Percentiles rank a stretch among this genome's conserved stretches.
These are phyloP conservation scores for Ia io DNA, from an alignment of 2,113 vertebrate genomes.

Conservation along the genomic window DNA sequence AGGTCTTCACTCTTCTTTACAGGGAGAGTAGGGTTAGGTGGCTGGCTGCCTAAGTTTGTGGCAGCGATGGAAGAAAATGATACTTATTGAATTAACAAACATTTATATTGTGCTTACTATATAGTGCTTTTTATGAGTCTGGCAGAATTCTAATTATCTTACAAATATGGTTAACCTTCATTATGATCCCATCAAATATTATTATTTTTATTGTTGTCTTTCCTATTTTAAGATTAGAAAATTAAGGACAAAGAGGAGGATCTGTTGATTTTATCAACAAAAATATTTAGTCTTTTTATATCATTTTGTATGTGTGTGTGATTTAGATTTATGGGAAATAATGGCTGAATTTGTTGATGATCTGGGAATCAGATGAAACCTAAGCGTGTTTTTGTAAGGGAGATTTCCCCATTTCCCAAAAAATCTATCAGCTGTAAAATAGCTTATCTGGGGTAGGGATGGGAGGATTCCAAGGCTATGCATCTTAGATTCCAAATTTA, in stretches of 20 bases:
- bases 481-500: neutral
- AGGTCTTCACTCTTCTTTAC: neutral
- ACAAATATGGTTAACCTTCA: neutral
- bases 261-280: neutral
- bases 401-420: neutral
- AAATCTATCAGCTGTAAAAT: neutral
- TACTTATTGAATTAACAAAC: neutral
- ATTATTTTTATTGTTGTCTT: neutral
- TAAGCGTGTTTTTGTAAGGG: neutral
- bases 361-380: neutral
- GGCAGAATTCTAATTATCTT: neutral
- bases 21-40: fast-evolving
- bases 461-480: neutral
- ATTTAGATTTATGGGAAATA: neutral
- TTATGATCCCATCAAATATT: neutral
- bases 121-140: neutral
- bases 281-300: neutral
- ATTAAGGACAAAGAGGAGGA: neutral
- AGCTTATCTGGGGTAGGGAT: neutral
- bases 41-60: neutral
- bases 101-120: neutral
- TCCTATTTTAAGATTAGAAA: neutral
- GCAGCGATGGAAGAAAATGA: neutral
- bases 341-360: neutral
- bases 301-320: neutral